phyloP scores from a whole-genome alignment of 2,888 invertebrate species.

The Eupithecia dodoneata region DNA sequence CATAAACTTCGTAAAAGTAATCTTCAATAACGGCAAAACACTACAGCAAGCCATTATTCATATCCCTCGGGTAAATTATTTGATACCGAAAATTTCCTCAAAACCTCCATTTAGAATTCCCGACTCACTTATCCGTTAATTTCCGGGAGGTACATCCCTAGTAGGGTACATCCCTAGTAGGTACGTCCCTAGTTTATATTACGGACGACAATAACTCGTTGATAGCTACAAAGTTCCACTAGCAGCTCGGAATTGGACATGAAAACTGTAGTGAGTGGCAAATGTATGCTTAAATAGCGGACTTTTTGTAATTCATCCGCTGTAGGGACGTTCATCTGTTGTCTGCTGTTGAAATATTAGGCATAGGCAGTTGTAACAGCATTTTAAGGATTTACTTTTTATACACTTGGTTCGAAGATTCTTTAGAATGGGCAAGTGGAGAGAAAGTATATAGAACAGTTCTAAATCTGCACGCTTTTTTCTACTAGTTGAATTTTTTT shows the following conservation, averaged over 20 bases:
- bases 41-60: constrained; percentile 19
- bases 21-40: constrained; percentile 20
- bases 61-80: constrained; percentile 26
- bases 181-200: constrained; percentile 19
- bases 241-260: constrained; percentile 41
- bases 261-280: constrained; percentile 34
- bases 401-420: not conserved
- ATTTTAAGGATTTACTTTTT: too few relatives aligned
- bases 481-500: too few relatives aligned
- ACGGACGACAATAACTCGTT: constrained; percentile 41
- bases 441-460: too few relatives aligned
- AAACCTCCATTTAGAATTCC: constrained; percentile 28
- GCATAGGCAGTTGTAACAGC: not conserved
- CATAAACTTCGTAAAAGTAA: constrained; percentile 9
- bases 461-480: too few relatives aligned
- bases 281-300: constrained; percentile 12
- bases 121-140: constrained; percentile 32
- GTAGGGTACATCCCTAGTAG: constrained; percentile 25
- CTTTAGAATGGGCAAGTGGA: not conserved
- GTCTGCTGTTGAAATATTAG: not conserved
- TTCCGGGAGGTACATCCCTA: constrained; percentile 32
- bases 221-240: constrained; percentile 40
- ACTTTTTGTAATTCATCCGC: not conserved
- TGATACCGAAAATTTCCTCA: constrained; percentile 25
- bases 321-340: not conserved